Evolutionary conservation across 2,113 vertebrate genomes (phyloP).

Genomic region (Ophthalmolycus amberensis): DNA sequence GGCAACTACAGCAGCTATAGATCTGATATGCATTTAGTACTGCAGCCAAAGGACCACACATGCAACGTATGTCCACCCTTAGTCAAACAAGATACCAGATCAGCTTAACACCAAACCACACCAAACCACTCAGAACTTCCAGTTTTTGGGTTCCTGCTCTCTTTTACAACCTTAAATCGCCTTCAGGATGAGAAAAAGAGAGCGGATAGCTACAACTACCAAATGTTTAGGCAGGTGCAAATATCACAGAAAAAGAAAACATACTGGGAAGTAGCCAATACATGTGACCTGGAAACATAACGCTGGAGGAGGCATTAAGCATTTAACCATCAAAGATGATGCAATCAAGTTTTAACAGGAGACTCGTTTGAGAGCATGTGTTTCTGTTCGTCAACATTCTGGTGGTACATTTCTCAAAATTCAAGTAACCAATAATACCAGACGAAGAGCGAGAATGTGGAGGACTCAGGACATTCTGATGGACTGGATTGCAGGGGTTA

Average conservation of each 20-base stretch:
- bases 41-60: constrained; percentile 64
- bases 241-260: constrained; percentile 12
- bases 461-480: constrained; percentile 16
- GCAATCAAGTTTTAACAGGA: constrained; percentile 81
- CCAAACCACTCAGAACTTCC: constrained; percentile 28
- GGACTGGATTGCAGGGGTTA: background rate
- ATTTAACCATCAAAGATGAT: constrained; percentile 49
- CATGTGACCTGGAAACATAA: constrained; percentile 34
- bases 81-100: constrained; percentile 28
- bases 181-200: background rate
- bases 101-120: constrained; percentile 30
- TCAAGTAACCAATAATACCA: constrained; percentile 47
- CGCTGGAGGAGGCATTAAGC: constrained; percentile 59
- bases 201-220: background rate
- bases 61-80: constrained; percentile 32
- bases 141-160: constrained; percentile 33
- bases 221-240: constrained; percentile 21
- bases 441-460: constrained; percentile 4
- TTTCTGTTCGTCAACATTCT: constrained; percentile 44
- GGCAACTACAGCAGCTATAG: constrained; percentile 83
- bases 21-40: constrained; percentile 72
- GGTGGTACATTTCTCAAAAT: constrained; percentile 31
- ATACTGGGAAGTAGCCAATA: constrained; percentile 7
- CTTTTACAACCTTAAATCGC: background rate
- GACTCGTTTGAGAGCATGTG: constrained; percentile 37